Evolutionary conservation across 2,797 vertebrate genomes (phyloP).

Genomic region (Brachyrhaphis roseni): DNA sequence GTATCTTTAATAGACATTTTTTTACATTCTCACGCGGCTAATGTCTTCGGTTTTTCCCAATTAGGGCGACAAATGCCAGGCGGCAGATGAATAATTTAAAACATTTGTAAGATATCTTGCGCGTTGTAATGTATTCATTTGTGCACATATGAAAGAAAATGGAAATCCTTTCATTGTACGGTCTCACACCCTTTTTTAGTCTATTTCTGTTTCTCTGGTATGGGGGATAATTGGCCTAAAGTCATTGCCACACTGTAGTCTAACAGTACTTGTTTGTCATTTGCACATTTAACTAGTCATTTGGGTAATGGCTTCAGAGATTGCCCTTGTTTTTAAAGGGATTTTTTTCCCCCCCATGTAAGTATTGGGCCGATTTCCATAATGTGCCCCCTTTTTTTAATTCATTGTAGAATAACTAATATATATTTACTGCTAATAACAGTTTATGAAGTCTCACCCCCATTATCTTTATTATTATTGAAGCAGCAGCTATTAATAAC

Average conservation of each 20-base stretch:
- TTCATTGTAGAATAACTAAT: conserved; percentile 77
- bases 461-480: conserved; percentile 74
- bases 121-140: conserved; percentile 73
- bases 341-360: conserved; percentile 63
- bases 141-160: conserved; percentile 54
- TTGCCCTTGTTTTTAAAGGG: conserved; percentile 73
- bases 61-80: conserved; percentile 59
- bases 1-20: conserved; percentile 71
- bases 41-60: conserved; percentile 70
- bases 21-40: conserved; percentile 64
- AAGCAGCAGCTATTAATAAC: conserved; percentile 79
- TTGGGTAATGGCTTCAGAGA: conserved; percentile 81
- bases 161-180: conserved; percentile 52
- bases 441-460: conserved; percentile 73
- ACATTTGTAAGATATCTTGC: conserved; percentile 73
- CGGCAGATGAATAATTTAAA: conserved; percentile 76
- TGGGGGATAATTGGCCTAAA: conserved; percentile 76
- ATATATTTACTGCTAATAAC: conserved; percentile 74
- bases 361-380: conserved; percentile 82
- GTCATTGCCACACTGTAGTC: conserved; percentile 66
- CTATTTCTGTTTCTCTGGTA: conserved; percentile 42
- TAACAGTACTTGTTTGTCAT: conserved; percentile 78
- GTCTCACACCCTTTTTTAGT: conserved; percentile 45
- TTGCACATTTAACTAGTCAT: conserved; percentile 80
- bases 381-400: conserved; percentile 76